Evolutionary conservation across 2,888 invertebrate genomes (phyloP).

Genomic region (Pheosia gnoma): DNA sequence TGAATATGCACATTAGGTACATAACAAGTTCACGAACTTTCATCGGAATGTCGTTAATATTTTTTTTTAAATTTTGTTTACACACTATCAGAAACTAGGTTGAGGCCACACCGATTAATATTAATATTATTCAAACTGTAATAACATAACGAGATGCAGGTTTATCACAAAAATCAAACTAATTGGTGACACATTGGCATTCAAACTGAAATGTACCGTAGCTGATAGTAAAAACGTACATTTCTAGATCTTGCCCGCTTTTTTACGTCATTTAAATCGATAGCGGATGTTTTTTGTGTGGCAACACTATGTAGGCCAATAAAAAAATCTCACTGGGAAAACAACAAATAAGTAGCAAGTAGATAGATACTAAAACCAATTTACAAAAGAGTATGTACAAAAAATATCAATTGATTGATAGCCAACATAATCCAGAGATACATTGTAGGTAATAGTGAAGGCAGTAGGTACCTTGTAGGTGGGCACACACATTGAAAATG

Average conservation of each 20-base stretch:
- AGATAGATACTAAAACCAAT: conserved; percentile 31
- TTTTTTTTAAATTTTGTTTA: neutral
- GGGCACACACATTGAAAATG: conserved; percentile 71
- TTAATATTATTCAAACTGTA: neutral
- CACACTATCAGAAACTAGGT: neutral
- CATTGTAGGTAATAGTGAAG: conserved; percentile 69
- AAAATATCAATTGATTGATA: conserved; percentile 52
- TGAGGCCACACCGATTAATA: neutral
- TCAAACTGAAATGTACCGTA: neutral
- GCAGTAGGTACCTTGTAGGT: conserved; percentile 54
- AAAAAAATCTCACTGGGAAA: conserved; percentile 61
- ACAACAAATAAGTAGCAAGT: conserved; percentile 50
- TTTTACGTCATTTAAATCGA: no score
- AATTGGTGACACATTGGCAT: neutral
- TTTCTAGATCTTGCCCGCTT: neutral
- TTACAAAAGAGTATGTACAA: conserved; percentile 55
- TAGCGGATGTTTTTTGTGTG: no score
- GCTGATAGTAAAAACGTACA: neutral
- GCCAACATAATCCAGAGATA: conserved; percentile 60
- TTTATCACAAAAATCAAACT: conserved; percentile 3
- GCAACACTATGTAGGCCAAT: conserved; percentile 4
- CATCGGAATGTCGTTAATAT: neutral
- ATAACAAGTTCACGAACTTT: neutral
- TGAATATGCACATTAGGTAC: no score
- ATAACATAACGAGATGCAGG: neutral